phyloP scores from a whole-genome alignment of 2,888 invertebrate species.

The Hypolimnas misippus region DNA sequence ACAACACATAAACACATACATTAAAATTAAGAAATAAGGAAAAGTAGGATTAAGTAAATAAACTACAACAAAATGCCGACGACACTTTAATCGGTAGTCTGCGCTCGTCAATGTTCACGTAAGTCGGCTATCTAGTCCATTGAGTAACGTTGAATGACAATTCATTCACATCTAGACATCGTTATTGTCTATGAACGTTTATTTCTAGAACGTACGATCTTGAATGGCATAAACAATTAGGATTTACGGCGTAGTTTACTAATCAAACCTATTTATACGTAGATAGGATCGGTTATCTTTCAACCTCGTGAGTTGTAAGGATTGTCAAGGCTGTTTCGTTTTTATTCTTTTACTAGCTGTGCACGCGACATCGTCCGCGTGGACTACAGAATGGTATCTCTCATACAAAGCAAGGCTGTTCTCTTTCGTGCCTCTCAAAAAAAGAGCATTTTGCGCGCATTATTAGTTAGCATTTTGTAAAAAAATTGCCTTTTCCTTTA shows the following conservation, averaged over 20 bases:
- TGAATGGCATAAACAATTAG: not conserved
- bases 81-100: not conserved
- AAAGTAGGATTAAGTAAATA: too few relatives aligned
- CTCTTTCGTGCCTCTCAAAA: too few relatives aligned
- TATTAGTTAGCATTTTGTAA: too few relatives aligned
- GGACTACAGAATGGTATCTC: too few relatives aligned
- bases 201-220: not conserved
- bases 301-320: not conserved
- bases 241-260: not conserved
- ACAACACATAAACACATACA: too few relatives aligned
- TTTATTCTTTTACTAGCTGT: too few relatives aligned
- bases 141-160: constrained; percentile 51
- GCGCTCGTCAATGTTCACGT: constrained; percentile 36
- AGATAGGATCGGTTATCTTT: not conserved
- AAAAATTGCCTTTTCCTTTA: too few relatives aligned
- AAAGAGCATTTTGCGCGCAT: too few relatives aligned
- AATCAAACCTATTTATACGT: not conserved
- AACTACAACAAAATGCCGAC: too few relatives aligned
- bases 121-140: constrained; percentile 51
- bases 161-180: constrained; percentile 23
- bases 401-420: too few relatives aligned
- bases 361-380: too few relatives aligned
- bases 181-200: not conserved
- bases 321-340: not conserved
- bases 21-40: too few relatives aligned